A percentile compares a stretch with the other conserved stretches of the same genome.
phyloP scores from a whole-genome alignment of 2,888 invertebrate species.

The Flabesymbios commensalis region DNA sequence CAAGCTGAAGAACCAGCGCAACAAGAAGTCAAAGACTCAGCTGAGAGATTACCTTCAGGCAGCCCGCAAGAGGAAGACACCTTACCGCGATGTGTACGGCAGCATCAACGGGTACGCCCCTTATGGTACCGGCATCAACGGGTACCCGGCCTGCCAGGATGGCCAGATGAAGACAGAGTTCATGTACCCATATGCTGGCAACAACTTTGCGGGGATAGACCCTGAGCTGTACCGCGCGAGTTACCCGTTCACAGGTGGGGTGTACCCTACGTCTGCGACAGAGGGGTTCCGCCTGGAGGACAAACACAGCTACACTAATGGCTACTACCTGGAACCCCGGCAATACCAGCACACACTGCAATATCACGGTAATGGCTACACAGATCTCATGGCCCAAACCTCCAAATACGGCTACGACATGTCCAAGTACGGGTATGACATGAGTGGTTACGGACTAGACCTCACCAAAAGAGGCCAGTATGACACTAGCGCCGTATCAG shows the following conservation, averaged over 20 bases:
- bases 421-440: constrained; percentile 46
- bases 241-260: constrained; percentile 19
- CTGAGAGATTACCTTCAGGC: constrained; percentile 89
- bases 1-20: constrained; percentile 67
- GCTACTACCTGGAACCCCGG: constrained; percentile 55
- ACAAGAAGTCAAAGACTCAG: constrained; percentile 90
- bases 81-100: constrained; percentile 40
- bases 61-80: constrained; percentile 68
- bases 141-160: constrained; percentile 20
- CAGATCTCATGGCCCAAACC: constrained; percentile 52
- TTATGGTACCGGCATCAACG: constrained; percentile 10
- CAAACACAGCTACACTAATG: constrained; percentile 51
- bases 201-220: constrained; percentile 27
- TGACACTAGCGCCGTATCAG: too few relatives aligned
- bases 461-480: constrained; percentile 53
- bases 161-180: constrained; percentile 47
- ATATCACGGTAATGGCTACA: constrained; percentile 52
- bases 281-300: constrained; percentile 53
- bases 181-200: constrained; percentile 45
- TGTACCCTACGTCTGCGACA: constrained; percentile 20
- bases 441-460: constrained; percentile 50
- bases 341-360: constrained; percentile 55
- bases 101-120: constrained; percentile 44
- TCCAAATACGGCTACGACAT: constrained; percentile 53
- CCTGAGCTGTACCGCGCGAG: constrained; percentile 28